Evolutionary conservation across 2,113 vertebrate genomes (phyloP), one percentile per base, ranked within the genome.

Genomic region (Platichthys stellatus): DNA sequence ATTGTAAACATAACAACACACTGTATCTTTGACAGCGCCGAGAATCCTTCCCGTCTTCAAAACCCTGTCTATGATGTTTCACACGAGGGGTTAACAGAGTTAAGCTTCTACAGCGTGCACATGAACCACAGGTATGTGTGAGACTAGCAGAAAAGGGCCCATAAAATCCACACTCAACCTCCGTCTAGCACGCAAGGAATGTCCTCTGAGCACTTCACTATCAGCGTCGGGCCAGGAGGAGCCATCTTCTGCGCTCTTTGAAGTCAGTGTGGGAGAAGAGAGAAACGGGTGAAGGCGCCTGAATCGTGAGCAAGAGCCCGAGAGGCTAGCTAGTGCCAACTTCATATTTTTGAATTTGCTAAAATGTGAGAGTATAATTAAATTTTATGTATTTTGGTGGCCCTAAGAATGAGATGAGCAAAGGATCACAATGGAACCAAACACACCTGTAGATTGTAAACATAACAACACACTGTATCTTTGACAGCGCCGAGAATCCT

Each of bases 81-180:
- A 78, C 67, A 21, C 11, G 68, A 79, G 69, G 68, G 82, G 77
- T 82, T 83, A 81, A 86, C 57, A 47, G 26, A 26, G 76, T 26
- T 53, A 56, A 72, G 74, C 79, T 72, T 61, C 71, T 23, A n/a
- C 82, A 82, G 76, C 67, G 35, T 59, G 51, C 80, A 79, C 54
- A 76, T 67, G 85, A 77, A 81, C 84, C 77, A 24, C 76, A 82
- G 79, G 87, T 88, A 88, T 90, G 86, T 83, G 82, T 70, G 86
- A 57, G 76, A 74, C 86, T 73, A 69, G 84, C 83, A 86, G 57
- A 72, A 88, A 88, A 53, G 75, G 76, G 78, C 80, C 75, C 82
- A 72, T 86, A 91, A 89, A 88, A 86, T 82, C 84, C 75, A 78
- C 81, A 80, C 69, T 80, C 81, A 81, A 45, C 82, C 79, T 74